Evolutionary conservation across 2,888 invertebrate species (phyloP).

Genomic region (Xanthia togata): DNA sequence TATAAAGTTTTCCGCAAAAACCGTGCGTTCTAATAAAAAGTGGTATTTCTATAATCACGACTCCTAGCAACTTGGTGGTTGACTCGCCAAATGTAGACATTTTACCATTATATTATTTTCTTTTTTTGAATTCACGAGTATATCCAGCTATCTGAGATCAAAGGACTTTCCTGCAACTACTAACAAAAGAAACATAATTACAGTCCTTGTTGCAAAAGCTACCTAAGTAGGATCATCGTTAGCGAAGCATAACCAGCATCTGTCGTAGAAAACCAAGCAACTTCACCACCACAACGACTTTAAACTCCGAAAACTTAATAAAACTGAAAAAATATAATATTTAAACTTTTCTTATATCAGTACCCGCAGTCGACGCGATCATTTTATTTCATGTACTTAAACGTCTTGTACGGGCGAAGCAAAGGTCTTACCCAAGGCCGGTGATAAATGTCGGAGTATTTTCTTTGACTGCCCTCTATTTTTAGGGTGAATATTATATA

Average conservation of each 20-base stretch:
- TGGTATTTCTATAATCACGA: background rate
- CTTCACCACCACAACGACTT: conserved; percentile 36
- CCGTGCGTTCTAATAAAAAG: background rate
- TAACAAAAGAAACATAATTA: conserved; percentile 18
- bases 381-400: conserved; percentile 61
- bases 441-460: conserved; percentile 62
- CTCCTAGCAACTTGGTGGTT: background rate
- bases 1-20: background rate
- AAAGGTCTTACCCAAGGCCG: conserved; percentile 45
- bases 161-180: background rate
- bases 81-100: background rate
- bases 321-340: conserved; percentile 45
- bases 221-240: conserved; percentile 46
- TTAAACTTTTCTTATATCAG: conserved; percentile 51
- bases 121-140: background rate
- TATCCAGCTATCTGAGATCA: background rate
- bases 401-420: conserved; percentile 41
- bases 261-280: conserved; percentile 42
- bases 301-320: conserved; percentile 45
- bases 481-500: conserved; percentile 47
- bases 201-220: conserved; percentile 21
- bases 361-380: conserved; percentile 40
- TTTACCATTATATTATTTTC: background rate
- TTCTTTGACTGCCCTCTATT: conserved; percentile 54
- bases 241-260: conserved; percentile 54